phyloP scores from a whole-genome alignment of 1,140 invertebrate species.

The Drosophila trapezifrons region DNA sequence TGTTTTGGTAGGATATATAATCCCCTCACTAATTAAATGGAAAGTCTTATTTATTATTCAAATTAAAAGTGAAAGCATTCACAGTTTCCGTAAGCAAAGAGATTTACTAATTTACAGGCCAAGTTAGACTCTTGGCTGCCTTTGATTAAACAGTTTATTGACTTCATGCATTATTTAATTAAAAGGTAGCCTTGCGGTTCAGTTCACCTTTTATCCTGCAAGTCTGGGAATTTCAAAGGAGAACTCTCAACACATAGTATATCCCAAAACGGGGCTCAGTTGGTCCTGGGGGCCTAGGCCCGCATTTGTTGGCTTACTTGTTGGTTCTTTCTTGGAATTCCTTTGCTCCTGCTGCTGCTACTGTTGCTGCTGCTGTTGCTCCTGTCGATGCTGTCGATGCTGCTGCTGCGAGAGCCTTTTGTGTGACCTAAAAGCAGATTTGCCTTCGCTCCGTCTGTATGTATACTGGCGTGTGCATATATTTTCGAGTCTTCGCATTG shows the following conservation, averaged over 20 bases:
- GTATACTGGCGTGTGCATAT: slow-evolving; percentile 49
- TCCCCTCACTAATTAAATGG: no score
- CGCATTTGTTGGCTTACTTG: slow-evolving; percentile 38
- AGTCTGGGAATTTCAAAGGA: slow-evolving; percentile 1
- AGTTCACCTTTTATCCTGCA: slow-evolving; percentile 4
- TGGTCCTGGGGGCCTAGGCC: slow-evolving; percentile 3
- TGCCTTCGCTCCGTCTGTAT: slow-evolving; percentile 49
- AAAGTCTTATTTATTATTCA: not conserved
- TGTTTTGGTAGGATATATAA: not conserved
- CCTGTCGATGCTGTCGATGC: slow-evolving; percentile 8
- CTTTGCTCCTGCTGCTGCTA: slow-evolving; percentile 19
- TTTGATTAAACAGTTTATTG: slow-evolving; percentile 5
- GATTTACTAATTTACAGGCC: not conserved
- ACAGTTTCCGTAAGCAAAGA: not conserved
- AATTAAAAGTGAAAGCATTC: not conserved
- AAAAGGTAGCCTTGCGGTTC: not conserved
- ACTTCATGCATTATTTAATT: slow-evolving; percentile 7
- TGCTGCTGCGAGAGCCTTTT: slow-evolving; percentile 43
- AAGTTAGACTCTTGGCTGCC: not conserved
- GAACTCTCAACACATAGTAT: not conserved
- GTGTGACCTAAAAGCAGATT: slow-evolving; percentile 53
- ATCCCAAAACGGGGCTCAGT: slow-evolving; percentile 1
- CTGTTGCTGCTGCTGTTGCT: slow-evolving; percentile 13
- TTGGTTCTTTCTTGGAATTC: slow-evolving; percentile 24
- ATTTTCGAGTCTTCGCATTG: slow-evolving; percentile 25